These are phyloP conservation scores for Macrostomum lignano DNA, from an alignment of 1,140 invertebrate species.

Conservation along the genomic window DNA sequence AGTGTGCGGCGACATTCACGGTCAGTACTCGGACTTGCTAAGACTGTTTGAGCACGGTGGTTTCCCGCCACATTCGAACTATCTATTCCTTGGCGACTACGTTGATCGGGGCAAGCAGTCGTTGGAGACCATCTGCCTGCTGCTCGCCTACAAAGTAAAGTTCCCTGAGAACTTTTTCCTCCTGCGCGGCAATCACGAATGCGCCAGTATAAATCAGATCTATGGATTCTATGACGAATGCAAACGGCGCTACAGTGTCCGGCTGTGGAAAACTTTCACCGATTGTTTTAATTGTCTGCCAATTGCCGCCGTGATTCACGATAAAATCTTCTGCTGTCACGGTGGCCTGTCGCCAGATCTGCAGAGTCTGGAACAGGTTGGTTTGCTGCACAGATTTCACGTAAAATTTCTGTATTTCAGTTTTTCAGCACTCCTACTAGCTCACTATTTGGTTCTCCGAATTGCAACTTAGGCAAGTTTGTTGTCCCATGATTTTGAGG, in stretches of 20 bases:
- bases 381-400: too few species aligned
- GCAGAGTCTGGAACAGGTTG: slow-evolving; percentile 33
- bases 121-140: slow-evolving; percentile 36
- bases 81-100: slow-evolving; percentile 62
- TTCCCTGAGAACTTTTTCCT: slow-evolving; percentile 76
- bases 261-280: slow-evolving; percentile 92
- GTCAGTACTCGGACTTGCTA: slow-evolving; percentile 73
- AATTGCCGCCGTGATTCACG: slow-evolving; percentile 63
- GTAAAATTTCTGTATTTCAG: too few species aligned
- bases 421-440: too few species aligned
- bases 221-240: slow-evolving; percentile 39
- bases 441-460: too few species aligned
- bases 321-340: slow-evolving; percentile 61
- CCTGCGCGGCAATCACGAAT: slow-evolving; percentile 42
- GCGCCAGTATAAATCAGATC: slow-evolving; percentile 35
- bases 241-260: slow-evolving; percentile 68
- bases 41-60: slow-evolving; percentile 95
- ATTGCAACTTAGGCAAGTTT: too few species aligned
- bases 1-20: slow-evolving; percentile 69
- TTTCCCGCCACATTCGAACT: slow-evolving; percentile 99
- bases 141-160: slow-evolving; percentile 84
- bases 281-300: slow-evolving; percentile 96
- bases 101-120: slow-evolving; percentile 35
- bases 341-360: slow-evolving; percentile 52
- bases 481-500: too few species aligned